phyloP scores from a whole-genome alignment of 2,797 vertebrate species.

The Lophura swinhoii region DNA sequence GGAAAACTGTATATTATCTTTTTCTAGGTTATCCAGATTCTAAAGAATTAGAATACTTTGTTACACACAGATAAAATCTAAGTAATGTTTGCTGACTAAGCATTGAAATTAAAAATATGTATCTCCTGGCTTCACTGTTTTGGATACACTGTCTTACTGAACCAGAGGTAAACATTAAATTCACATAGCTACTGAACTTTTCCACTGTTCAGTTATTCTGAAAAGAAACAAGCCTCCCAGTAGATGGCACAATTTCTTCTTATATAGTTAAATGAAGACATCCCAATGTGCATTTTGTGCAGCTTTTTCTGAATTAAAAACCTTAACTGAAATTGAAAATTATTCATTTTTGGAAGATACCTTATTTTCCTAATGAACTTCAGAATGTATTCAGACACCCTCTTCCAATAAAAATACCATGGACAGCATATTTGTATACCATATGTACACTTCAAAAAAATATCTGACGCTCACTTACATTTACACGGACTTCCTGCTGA shows the following conservation, averaged over 20 bases:
- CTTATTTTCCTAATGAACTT: not conserved
- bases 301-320: not conserved
- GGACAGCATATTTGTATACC: not conserved
- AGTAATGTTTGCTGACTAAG: rapidly evolving
- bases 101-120: rapidly evolving
- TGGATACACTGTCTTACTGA: rapidly evolving
- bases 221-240: not conserved
- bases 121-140: not conserved
- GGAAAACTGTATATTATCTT: not conserved
- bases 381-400: not conserved
- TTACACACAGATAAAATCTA: not conserved
- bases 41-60: rapidly evolving
- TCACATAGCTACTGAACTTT: not conserved
- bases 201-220: rapidly evolving
- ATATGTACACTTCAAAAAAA: not conserved
- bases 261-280: not conserved
- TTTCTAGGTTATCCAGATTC: not conserved
- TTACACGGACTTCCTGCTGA: conserved; percentile 83
- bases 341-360: not conserved
- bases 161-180: not conserved
- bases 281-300: not conserved
- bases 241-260: conserved; percentile 39
- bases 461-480: conserved; percentile 78
- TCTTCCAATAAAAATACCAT: not conserved
- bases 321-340: not conserved